Base-by-base conservation (phyloP, 2,797 vertebrate species). In the Rhinoraja longicauda region DNA sequence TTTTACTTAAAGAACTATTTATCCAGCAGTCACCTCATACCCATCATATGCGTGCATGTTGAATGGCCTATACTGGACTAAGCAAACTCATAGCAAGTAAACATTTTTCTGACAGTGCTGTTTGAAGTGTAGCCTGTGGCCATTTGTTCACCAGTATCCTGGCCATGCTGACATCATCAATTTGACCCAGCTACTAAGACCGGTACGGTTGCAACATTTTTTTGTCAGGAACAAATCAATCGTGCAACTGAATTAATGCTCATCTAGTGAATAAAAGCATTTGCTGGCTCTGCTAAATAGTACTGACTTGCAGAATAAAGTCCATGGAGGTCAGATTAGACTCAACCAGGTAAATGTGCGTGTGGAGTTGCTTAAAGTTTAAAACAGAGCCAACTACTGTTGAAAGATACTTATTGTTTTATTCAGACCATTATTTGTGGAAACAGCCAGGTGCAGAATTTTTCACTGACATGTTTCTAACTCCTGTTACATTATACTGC, bases 181-280 rank as follows among this genome's bases (percentile, higher is more conserved):
- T 92, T 92, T 92, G 90, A 92, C 90, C 90, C 67, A 91, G 67
- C 90, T 91, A 91, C 90, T 70, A 73, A 91, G 90, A 70, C 88
- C 88, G 64, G 62, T 64, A 73, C 70, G 70, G 90, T 57, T 92
- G 90, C 72, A 72, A 45, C 90, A 75, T 72, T 75, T 88, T 67
- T 92, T 92, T 92, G 90, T 92, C 90, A 72, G 70, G 45, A 75
- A 26, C 90, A 92, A 92, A 92, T 92, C 90, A 92, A 92, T 92
- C 70, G 70, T 75, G 67, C 67, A 92, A 53, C 90, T 92, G 90
- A 72, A 92, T 92, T 92, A 75, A 92, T 73, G 90, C 90, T 92
- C 70, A 53, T 92, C 90, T 92, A 45, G 90, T 92, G 36, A 21
- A 92, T 72, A 92, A 92, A 91, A 88, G 70, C 90, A 92, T 73